Conservation (phyloP, 2,797 vertebrate species). For the Nyctibius grandis region DNA sequence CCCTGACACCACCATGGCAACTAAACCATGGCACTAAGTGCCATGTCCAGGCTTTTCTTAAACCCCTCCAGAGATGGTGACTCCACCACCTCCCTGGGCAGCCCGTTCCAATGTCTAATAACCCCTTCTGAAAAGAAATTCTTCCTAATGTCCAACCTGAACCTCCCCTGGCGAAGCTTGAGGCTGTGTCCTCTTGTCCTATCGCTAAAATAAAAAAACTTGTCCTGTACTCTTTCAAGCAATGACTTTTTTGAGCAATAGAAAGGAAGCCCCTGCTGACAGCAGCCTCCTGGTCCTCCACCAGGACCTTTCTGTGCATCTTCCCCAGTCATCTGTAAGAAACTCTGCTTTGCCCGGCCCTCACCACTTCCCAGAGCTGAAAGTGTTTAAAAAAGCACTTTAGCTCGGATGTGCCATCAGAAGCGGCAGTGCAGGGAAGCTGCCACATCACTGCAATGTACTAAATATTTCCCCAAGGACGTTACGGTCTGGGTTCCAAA, state of each 20-base stretch:
- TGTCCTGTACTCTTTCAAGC: fast-evolving
- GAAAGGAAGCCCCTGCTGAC: background rate
- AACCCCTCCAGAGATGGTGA: too few relatives aligned
- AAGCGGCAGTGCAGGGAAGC: background rate
- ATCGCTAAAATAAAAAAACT: background rate
- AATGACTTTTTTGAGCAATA: background rate
- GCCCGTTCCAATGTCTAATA: too few relatives aligned
- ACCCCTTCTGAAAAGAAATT: too few relatives aligned
- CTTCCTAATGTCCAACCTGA: too few relatives aligned
- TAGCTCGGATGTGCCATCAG: background rate
- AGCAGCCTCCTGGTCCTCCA: background rate
- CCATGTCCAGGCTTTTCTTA: too few relatives aligned
- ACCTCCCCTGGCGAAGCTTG: too few relatives aligned
- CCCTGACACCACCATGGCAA: too few relatives aligned
- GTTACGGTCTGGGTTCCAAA: conserved; percentile 17
- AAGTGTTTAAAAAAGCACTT: background rate
- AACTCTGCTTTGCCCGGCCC: background rate
- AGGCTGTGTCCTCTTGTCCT: too few relatives aligned
- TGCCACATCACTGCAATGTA: background rate
- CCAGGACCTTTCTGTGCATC: background rate
- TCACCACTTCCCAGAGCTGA: background rate
- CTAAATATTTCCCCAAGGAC: conserved; percentile 4
- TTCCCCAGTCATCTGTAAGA: background rate
- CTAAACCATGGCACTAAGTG: too few relatives aligned
- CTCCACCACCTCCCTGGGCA: too few relatives aligned